phyloP scores from a whole-genome alignment of 1,140 invertebrate genomes.

The Oryzaephilus surinamensis region DNA sequence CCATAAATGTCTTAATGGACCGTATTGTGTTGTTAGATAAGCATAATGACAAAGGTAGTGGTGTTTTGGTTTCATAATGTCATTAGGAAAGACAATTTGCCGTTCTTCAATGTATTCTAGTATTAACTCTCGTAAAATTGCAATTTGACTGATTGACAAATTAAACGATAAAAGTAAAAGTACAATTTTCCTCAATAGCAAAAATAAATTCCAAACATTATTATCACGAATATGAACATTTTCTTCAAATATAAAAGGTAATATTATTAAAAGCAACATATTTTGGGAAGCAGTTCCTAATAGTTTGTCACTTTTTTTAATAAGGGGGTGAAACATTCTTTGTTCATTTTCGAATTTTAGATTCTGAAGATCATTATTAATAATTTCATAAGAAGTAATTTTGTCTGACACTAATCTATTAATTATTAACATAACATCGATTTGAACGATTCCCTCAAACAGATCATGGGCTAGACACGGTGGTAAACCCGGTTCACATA shows the following conservation, averaged over 20 bases:
- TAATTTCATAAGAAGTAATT: too few relatives aligned
- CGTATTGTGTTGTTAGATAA: not conserved
- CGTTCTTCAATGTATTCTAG: conserved; percentile 7
- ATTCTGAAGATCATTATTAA: conserved; percentile 2
- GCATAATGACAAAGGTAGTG: not conserved
- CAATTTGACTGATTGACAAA: conserved; percentile 9
- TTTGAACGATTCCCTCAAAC: conserved; percentile 15
- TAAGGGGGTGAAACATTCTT: conserved; percentile 1
- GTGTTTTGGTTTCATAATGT: not conserved
- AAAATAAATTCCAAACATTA: conserved; percentile 4
- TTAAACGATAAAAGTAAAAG: conserved; percentile 2
- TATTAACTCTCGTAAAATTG: conserved; percentile 6
- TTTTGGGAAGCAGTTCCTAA: conserved; percentile 11
- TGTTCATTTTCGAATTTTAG: conserved; percentile 3
- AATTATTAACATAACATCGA: conserved; percentile 15
- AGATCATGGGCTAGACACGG: conserved; percentile 23
- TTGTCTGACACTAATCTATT: conserved; percentile 6
- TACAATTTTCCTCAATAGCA: conserved; percentile 7
- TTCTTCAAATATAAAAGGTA: too few relatives aligned
- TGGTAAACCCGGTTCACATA: conserved; percentile 21
- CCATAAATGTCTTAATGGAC: conserved; percentile 1
- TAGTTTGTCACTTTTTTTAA: conserved; percentile 10
- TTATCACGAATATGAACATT: not conserved
- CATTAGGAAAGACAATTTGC: conserved; percentile 5
- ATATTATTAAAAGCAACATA: conserved; percentile 4